Percentiles rank a stretch among this genome's conserved stretches.
phyloP scores from a whole-genome alignment of 1,140 invertebrate species.

The Drosophila truncata region DNA sequence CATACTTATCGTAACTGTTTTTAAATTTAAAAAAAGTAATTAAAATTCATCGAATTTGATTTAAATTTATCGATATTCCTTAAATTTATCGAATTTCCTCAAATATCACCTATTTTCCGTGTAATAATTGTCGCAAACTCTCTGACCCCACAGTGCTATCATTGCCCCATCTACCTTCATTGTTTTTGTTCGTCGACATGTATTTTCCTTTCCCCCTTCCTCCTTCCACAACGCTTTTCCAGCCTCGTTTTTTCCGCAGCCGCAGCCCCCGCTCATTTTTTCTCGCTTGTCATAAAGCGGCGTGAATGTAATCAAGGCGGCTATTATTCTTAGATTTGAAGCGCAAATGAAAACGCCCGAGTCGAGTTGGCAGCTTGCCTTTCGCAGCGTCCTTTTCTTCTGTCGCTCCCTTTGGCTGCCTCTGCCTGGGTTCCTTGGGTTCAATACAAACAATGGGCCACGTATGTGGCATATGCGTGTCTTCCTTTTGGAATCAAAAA shows the following conservation, averaged over 20 bases:
- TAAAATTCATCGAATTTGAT: too few species aligned
- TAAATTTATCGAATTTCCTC: not conserved
- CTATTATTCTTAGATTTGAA: conserved; percentile 84
- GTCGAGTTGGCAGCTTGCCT: conserved; percentile 28
- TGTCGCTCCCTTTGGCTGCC: not conserved
- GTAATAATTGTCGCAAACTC: too few species aligned
- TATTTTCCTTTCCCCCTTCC: not conserved
- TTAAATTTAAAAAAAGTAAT: not conserved
- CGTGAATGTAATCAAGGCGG: conserved; percentile 80
- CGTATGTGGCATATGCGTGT: conserved; percentile 49
- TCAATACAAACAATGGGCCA: conserved; percentile 74
- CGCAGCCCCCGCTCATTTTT: conserved; percentile 23
- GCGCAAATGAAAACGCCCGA: conserved; percentile 72
- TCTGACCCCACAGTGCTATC: conserved; percentile 13
- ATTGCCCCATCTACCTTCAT: conserved; percentile 9
- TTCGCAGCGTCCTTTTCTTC: conserved; percentile 15
- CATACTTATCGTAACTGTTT: not conserved
- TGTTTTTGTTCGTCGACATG: conserved; percentile 23
- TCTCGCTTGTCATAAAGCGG: conserved; percentile 77
- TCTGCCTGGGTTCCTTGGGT: conserved; percentile 6
- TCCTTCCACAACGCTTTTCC: not conserved
- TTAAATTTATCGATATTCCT: not conserved
- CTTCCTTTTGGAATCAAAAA: conserved; percentile 29
- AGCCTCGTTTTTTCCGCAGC: conserved; percentile 4
- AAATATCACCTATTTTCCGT: not conserved